phyloP scores from a whole-genome alignment of 2,113 vertebrate genomes.

The Corythoichthys intestinalis region DNA sequence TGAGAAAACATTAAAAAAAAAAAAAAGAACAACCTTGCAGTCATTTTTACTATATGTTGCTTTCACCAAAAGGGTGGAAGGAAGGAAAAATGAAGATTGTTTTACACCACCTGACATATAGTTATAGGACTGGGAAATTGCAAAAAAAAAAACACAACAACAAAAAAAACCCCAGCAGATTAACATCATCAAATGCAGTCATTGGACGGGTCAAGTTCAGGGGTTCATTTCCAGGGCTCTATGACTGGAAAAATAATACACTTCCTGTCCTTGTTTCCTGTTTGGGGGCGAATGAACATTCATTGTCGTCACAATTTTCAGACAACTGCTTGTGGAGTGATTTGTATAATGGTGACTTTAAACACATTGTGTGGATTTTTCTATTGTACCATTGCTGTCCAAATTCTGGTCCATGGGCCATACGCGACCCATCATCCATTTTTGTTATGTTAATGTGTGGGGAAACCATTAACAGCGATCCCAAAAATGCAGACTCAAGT shows the following conservation, averaged over 20 bases:
- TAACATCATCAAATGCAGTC: not conserved
- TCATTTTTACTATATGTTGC: constrained; percentile 5
- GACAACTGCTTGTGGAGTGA: not conserved
- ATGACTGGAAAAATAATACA: constrained; percentile 7
- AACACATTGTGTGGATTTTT: not conserved
- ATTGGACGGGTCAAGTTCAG: not conserved
- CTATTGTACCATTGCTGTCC: too few relatives aligned
- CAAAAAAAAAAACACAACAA: not conserved
- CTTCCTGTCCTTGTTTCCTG: constrained; percentile 10
- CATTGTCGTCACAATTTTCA: not conserved
- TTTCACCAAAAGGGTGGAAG: not conserved
- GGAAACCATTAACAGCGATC: too few relatives aligned
- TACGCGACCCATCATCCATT: too few relatives aligned
- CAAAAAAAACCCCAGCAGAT: not conserved
- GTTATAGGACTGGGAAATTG: not conserved
- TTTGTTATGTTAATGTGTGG: too few relatives aligned
- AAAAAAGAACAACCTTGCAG: constrained; percentile 7
- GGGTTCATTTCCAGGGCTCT: constrained; percentile 2
- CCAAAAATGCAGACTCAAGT: too few relatives aligned
- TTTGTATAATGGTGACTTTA: not conserved
- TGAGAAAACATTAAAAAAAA: constrained; percentile 13
- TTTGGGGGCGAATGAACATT: constrained; percentile 8
- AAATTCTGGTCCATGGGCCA: too few relatives aligned
- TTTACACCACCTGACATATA: not conserved
- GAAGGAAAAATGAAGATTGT: not conserved